Percentiles rank a stretch among this genome's conserved stretches.
phyloP scores from a whole-genome alignment of 2,888 invertebrate species.

The Melangyna quadrimaculata region DNA sequence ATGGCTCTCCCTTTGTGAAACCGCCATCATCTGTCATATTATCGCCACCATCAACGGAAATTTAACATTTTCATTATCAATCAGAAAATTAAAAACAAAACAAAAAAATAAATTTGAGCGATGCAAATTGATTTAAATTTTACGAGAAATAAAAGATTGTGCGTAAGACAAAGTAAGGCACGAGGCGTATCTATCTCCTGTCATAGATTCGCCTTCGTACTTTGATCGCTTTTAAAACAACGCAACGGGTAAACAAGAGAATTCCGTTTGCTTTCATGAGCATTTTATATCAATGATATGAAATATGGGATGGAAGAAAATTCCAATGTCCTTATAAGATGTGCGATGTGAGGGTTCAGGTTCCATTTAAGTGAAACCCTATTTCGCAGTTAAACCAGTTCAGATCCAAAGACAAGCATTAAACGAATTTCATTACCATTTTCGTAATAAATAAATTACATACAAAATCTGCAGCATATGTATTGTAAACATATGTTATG shows the following conservation, averaged over 20 bases:
- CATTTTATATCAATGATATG: background rate
- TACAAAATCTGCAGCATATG: background rate
- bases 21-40: background rate
- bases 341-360: background rate
- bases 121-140: constrained; percentile 33
- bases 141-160: background rate
- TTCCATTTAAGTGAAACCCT: background rate
- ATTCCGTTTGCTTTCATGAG: background rate
- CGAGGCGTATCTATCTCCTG: background rate
- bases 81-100: constrained; percentile 9
- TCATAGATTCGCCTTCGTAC: background rate
- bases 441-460: background rate
- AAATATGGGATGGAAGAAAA: background rate
- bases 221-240: constrained; percentile 2
- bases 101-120: constrained; percentile 1
- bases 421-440: background rate
- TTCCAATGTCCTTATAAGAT: background rate
- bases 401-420: background rate
- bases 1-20: constrained; percentile 8
- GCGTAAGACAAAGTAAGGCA: background rate
- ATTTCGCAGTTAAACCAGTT: background rate
- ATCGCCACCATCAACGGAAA: constrained; percentile 27
- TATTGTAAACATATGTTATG: background rate
- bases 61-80: constrained; percentile 49
- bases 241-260: no score